Base-by-base conservation (phyloP, 2,797 vertebrate genomes). In the Sebastes elongatus region DNA sequence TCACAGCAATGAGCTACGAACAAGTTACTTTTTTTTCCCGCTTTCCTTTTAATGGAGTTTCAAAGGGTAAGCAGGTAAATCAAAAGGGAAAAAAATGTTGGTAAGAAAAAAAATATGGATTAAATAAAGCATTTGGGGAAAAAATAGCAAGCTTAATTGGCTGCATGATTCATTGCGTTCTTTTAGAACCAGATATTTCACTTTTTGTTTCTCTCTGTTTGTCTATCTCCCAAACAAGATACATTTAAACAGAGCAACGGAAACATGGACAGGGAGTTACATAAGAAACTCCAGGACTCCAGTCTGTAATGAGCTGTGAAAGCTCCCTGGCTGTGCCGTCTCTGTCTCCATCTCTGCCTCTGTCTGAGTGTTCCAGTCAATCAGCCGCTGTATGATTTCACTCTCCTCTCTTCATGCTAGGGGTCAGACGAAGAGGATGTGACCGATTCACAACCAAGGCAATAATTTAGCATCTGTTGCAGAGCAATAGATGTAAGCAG, bases 281-380 rank as follows among this genome's bases (percentile, higher is more conserved):
- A 86, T 82, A 79, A 86, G 84, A 79, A 84, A 81, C 80, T 84
- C 64, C 70, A 75, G 62, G 88, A 86, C 76, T 83, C 66, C 57
- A 23, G 71, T 42, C 69, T 76, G 83, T 91, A 89, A 92, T 84
- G 88, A 92, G 85, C 84, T 86, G 73, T 89, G 83, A 87, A 88
- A 82, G 82, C 72, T 88, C 67, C 71, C 82, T 82, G 67, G 46
- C 86, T 86, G 80, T 75, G 77, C 35, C 4, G 52, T 61, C 42
- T 82, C 62, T 60, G 81, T 55, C 67, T 89, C 65, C 66, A 67
- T 78, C 62, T 71, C 74, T 33, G 80, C 52, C 52, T 56, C 32
- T 38, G 78, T 59, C 42, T 68, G 74, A 88, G 38, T 6, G 53
- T 87, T 88, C 74, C 79, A 87, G 81, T 89, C 76, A 87, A 80